Evolutionary conservation across 2,888 invertebrate species (phyloP), one percentile per base, ranked within the genome.

Genomic region (Drosophila meridiana): DNA sequence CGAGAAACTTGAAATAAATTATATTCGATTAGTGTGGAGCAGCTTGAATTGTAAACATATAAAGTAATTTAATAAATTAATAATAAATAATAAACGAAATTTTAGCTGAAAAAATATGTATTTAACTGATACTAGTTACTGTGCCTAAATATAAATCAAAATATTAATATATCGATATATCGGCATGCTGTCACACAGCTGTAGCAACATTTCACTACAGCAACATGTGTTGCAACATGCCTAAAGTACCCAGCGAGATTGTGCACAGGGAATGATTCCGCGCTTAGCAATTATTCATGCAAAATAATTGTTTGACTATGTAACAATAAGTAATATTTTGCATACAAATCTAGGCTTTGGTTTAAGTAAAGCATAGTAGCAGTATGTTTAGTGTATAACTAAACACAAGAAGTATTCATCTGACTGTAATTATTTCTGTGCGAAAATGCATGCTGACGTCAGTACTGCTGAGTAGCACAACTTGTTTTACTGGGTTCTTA

Each of bases 91-190:
- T 20, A 20, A 20, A 20, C 20, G 20, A 20, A 20, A 20, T 20
- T 20, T 20, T 20, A 20, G 20, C 20, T 20, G 20, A 20, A 20
- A 20, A 20, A 20, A 20, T 20, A 20, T 20, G 20, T 20, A 20
- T 20, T 20, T 20, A 20, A 20, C 20, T 20, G 20, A 20, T 20
- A 20, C 20, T 20, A 20, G 20, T 20, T 20, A 20, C 20, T 20
- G 20, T 20, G 20, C 20, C 20, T 20, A 20, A 20, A 42, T 20
- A n/a, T 30, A 20, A 20, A 6, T 0, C 7, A 11, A 13, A 4
- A 11, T 5, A 1, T 11, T 30, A n/a, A 30, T n/a, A 32, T 40
- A 69, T 69, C 50, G 43, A 52, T 58, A 38, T 38, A 58, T 26
- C 26, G 13, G n/a, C 14, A 14, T n/a, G 14, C 13, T 4, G 9